Base-by-base conservation (phyloP, 2,888 invertebrate genomes). In the Agrochola circellaris region DNA sequence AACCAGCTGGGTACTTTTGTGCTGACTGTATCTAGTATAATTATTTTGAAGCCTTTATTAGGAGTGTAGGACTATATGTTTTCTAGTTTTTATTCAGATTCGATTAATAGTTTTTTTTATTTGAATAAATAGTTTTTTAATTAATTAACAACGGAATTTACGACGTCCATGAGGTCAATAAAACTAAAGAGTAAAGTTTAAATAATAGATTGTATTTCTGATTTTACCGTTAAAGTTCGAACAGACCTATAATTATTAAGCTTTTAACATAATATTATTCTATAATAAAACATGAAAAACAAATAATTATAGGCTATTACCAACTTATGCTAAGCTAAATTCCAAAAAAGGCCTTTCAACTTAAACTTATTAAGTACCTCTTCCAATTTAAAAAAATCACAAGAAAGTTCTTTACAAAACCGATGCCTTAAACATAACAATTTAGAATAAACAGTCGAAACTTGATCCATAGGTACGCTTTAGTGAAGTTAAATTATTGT, bases 401-500 rank as follows among this genome's bases (percentile, higher is more conserved):
- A 9, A 69, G 11, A 61, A 51, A 71, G 4, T 8, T 64, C 11
- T 62, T 75, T 66, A 61, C 11, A 15, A n/a, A 74, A 72, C 15
- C n/a, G 38, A 42, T 77, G 26, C 17, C 34, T 45, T 70, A 51
- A 61, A 81, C 54, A 73, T 67, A 69, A 56, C 3, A 34, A 42
- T 68, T 83, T 51, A 66, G 2, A 9, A 66, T 77, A 70, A 66
- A 62, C 17, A 42, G 15, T 77, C 20, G 17, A 66, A 62, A 70
- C 34, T 70, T 51, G n/a, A 80, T 71, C 58, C 54, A 74, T 67
- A n/a, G 66, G 69, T 73, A 70, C 64, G 61, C 4, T 75, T 68
- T 68, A 11, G 13, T 60, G 11, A 68, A 70, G 64, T 73, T 13
- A 78, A 71, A 58, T 77, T 34, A 74, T 81, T 70, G 88, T 38